Evolutionary conservation across 1,140 invertebrate genomes (phyloP).

Genomic region (Psix sp.): DNA sequence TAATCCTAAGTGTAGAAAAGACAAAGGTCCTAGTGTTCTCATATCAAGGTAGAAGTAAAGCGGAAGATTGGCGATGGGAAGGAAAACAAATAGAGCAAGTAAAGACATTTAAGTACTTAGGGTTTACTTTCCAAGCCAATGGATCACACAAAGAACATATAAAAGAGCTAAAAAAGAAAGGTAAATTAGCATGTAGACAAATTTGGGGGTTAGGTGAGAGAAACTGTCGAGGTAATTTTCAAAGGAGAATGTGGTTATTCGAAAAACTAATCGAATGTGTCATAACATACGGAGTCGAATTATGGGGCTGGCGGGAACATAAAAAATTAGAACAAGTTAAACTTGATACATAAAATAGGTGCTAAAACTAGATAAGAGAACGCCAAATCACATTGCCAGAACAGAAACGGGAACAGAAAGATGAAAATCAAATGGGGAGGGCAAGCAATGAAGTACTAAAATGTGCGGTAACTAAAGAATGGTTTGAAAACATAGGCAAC

Average conservation of each 20-base stretch:
- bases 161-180: background rate
- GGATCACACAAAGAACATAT: background rate
- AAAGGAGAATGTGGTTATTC: background rate
- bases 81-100: background rate
- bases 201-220: background rate
- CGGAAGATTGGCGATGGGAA: background rate
- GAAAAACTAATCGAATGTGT: background rate
- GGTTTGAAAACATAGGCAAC: no score
- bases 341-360: no score
- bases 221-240: background rate
- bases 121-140: background rate
- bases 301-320: no score
- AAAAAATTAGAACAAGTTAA: no score
- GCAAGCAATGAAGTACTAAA: no score
- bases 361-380: no score
- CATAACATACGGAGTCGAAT: background rate
- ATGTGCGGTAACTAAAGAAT: no score
- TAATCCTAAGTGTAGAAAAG: background rate
- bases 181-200: background rate
- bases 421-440: no score
- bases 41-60: background rate
- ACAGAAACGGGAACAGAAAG: no score
- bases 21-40: background rate
- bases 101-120: background rate
- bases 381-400: no score